Evolutionary conservation across 2,888 invertebrate species (phyloP), one percentile per base, ranked within the genome.

Genomic region (Macaria notata): DNA sequence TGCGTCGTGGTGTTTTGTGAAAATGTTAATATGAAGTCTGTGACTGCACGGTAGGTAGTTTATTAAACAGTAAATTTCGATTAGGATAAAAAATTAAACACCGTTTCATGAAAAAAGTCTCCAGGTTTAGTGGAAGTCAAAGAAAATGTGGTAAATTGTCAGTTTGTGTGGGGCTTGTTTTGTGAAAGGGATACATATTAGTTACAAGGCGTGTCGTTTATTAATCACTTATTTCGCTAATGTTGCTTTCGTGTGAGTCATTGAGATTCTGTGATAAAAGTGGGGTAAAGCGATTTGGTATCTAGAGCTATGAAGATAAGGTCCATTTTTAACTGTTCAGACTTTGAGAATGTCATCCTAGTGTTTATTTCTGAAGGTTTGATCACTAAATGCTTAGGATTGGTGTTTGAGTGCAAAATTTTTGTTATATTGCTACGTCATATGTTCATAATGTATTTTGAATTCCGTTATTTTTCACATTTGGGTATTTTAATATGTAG

Each of bases 311-410:
- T 57, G 44, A 42, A 49, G 49, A 31, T 39, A 9, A 51, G 33
- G 31, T 41, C 9, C 45, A n/a, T 44, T 52, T 48, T 56, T 31
- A 36, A 29, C 42, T 53, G 9, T 41, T 39, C 49, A 39, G 50
- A 51, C 51, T 51, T 48, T 47, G 53, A 51, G 66, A 64, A 64
- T 66, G 66, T 57, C 63, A 63, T 62, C 60, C 31, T 59, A 59
- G 59, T 49, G 52, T 47, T 58, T 66, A 58, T 54, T 54, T 64
- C 48, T 48, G 48, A 52, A 56, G 66, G 60, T 66, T 66, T 66
- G 63, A 64, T 66, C 64, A 64, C 66, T 64, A 51, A 64, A 63
- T 51, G 30, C 30, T 50, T 50, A 38, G 38, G 36, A 29, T 19
- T 33, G 43, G 44, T 50, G 9, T 46, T 36, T 36, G 4, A 36